Evolutionary conservation across 2,113 vertebrate species (phyloP), one percentile per base, ranked within the genome.

Genomic region (Carlito syrichta): DNA sequence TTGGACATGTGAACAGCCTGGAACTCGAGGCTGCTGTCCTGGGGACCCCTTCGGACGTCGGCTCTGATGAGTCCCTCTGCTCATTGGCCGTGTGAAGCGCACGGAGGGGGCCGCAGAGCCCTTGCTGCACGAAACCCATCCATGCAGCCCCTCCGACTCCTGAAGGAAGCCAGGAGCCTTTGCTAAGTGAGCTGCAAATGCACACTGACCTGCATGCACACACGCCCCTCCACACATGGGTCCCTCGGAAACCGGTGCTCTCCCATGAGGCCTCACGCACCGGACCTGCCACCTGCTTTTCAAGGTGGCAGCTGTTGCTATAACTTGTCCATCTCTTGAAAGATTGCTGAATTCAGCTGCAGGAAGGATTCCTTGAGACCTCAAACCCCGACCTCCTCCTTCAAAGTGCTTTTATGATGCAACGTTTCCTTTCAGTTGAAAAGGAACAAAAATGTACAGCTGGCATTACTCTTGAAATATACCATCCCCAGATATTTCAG

Each of bases 61-160:
- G n/a, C n/a, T n/a, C n/a, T 96, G 92, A 96, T 89, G 97, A 96
- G 96, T 96, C 95, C 68, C 52, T 91, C 54, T 88, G 97, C 89
- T 97, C 91, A 95, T 95, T 95, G 95, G 81, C 90, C 81, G n/a
- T n/a, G n/a, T n/a, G 89, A 48, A 93, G 43, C 93, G 60, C 71
- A 63, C n/a, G n/a, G n/a, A n/a, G n/a, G n/a, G n/a, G n/a, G n/a
- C n/a, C n/a, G n/a, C n/a, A 96, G 96, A 97, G 89, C 20, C 86
- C 96, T 97, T 98, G 96, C 97, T 97, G 95, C 97, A 94, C 94
- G 58, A 79, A 95, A 96, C 94, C 93, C 93, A 97, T 91, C 63
- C 90, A 71, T 48, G 66, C 66, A 96, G 93, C 85, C 71, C 63
- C 35, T 96, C 77, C 81, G 63, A 52, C 94, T 76, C 8, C 89